Conservation (phyloP, 2,888 invertebrate species). For the Griposia aprilina region DNA sequence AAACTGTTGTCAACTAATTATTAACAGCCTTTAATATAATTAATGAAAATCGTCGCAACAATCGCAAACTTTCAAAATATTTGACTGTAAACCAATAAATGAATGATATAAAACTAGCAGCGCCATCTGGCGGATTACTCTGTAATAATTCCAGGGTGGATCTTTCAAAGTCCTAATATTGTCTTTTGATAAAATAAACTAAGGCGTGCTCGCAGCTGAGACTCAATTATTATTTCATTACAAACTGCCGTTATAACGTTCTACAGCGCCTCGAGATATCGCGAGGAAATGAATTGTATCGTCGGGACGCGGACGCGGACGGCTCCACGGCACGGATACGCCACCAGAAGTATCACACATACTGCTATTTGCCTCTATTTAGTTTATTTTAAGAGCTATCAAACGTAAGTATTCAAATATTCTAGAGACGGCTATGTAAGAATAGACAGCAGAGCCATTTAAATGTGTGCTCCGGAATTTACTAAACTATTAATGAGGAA, state of each 20-base stretch:
- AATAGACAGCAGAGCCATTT: background rate
- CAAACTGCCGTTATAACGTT: conserved; percentile 73
- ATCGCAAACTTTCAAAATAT: conserved; percentile 21
- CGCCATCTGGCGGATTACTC: conserved; percentile 64
- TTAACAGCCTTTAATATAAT: background rate
- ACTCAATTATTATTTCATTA: conserved; percentile 78
- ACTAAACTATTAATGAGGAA: background rate
- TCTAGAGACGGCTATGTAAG: background rate
- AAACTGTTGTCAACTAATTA: background rate
- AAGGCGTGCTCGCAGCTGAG: conserved; percentile 72
- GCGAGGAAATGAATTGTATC: conserved; percentile 69
- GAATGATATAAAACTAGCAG: conserved; percentile 43
- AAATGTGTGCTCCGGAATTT: background rate
- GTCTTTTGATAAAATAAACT: conserved; percentile 79
- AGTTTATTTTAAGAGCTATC: conserved; percentile 17
- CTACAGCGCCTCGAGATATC: conserved; percentile 66
- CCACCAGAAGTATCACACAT: conserved; percentile 38
- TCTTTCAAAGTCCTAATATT: conserved; percentile 76
- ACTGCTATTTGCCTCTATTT: conserved; percentile 15
- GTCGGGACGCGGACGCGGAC: conserved; percentile 5
- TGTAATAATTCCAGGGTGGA: conserved; percentile 66
- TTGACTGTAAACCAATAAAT: conserved; percentile 26
- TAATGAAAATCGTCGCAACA: conserved; percentile 9
- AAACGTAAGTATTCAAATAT: background rate
- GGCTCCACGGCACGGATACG: conserved; percentile 11